Evolutionary conservation across 1,140 invertebrate species (phyloP), one percentile per base, ranked within the genome.

Genomic region (Nebria ingens): DNA sequence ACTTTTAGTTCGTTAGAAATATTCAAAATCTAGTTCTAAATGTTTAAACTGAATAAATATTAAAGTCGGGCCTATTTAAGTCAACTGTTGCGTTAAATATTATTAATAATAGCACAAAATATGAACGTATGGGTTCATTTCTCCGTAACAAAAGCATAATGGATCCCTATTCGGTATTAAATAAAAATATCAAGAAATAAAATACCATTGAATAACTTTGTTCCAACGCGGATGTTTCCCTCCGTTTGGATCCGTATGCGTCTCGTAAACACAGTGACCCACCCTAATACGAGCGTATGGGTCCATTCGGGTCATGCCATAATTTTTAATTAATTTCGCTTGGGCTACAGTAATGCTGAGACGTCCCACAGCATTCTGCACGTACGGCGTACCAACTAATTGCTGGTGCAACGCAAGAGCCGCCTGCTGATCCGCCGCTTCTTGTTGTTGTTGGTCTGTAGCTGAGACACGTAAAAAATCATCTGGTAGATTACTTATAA

Each of bases 181-280:
- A n/a, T 57, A 22, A 29, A 21, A 55, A 57, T 19, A 19, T 38
- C 15, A 53, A 2, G 1, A 57, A 34, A 2, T 21, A 17, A 23
- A 54, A 66, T 78, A 93, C 89, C 89, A 90, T 65, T 93, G 86
- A 62, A 97, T 84, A 55, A 87, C 84, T 79, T 95, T 94, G 69
- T 95, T 93, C 94, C 94, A 97, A 61, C 84, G 77, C 15, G 95
- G 95, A 71, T 87, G 93, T 72, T 94, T 96, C n/a, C 92, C 93
- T 52, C 93, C 95, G 76, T 91, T 97, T 45, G 87, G 81, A 67
- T 91, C 87, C 2, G 93, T 97, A 56, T 92, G 91, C 1, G 94
- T 97, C 76, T 98, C 94, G 73, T 95, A 96, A 34, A 96, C 85
- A 59, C 84, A 84, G 70, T 97, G 92, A 1, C 93, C 95, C 29